Evolutionary conservation across 2,888 invertebrate genomes (phyloP).

Genomic region (Sinhomidia bicolor): DNA sequence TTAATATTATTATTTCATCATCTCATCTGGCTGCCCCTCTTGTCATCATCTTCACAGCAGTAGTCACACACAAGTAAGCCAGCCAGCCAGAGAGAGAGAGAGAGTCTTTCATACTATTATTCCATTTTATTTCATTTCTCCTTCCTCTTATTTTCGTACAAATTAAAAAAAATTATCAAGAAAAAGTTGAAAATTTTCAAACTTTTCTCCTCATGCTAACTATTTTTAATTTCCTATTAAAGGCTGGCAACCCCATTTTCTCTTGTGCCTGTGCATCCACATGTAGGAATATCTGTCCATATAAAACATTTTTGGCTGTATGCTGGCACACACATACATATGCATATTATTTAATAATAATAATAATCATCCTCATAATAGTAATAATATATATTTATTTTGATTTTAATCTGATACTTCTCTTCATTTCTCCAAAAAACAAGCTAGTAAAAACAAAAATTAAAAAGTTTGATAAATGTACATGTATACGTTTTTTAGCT

Average conservation of each 20-base stretch:
- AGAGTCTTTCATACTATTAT: background rate
- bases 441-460: slow-evolving; percentile 46
- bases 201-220: slow-evolving; percentile 60
- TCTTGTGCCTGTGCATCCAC: too few species aligned
- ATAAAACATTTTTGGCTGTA: background rate
- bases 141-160: slow-evolving; percentile 38
- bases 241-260: background rate
- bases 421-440: slow-evolving; percentile 13
- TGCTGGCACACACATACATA: background rate
- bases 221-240: slow-evolving; percentile 74
- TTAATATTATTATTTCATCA: slow-evolving; percentile 31
- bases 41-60: slow-evolving; percentile 42
- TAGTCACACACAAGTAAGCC: background rate
- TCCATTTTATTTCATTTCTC: slow-evolving; percentile 37
- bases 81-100: too few species aligned
- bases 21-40: background rate
- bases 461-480: slow-evolving; percentile 61
- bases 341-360: slow-evolving; percentile 20
- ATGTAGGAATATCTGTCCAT: background rate
- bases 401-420: slow-evolving; percentile 71
- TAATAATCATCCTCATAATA: slow-evolving; percentile 38
- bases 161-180: slow-evolving; percentile 72
- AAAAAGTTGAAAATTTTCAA: slow-evolving; percentile 68
- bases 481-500: slow-evolving; percentile 5
- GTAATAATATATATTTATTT: slow-evolving; percentile 65